Conservation (phyloP, 2,888 invertebrate genomes). For the Philereme transversata region DNA sequence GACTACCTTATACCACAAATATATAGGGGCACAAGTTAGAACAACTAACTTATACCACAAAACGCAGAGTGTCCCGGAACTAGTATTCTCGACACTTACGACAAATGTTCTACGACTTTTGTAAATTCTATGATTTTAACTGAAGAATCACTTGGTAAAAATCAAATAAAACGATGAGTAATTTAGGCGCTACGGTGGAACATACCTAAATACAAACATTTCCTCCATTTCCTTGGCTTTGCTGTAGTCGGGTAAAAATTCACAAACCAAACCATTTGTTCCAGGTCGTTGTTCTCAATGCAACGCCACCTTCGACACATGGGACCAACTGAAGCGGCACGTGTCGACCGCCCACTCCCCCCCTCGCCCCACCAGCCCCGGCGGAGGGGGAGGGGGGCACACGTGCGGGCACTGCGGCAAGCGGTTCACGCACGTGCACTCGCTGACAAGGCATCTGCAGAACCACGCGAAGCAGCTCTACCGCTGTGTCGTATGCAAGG, state of each 20-base stretch:
- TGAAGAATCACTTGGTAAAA: too few species aligned
- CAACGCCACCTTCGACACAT: slow-evolving; percentile 67
- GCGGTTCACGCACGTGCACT: slow-evolving; percentile 72
- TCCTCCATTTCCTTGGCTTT: too few species aligned
- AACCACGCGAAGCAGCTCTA: slow-evolving; percentile 79
- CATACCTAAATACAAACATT: too few species aligned
- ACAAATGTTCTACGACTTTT: too few species aligned
- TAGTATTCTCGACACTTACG: too few species aligned
- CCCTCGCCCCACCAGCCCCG: slow-evolving; percentile 32
- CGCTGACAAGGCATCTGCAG: slow-evolving; percentile 74
- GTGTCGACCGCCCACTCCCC: slow-evolving; percentile 52
- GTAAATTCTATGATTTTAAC: too few species aligned
- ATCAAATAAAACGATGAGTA: too few species aligned
- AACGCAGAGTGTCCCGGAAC: too few species aligned
- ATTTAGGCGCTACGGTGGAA: too few species aligned
- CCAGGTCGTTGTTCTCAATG: slow-evolving; percentile 68
- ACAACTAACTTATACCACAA: neutral
- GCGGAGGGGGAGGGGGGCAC: slow-evolving; percentile 42
- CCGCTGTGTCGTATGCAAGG: slow-evolving; percentile 79
- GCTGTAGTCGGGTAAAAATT: too few species aligned
- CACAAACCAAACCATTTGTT: neutral
- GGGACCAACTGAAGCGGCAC: slow-evolving; percentile 74
- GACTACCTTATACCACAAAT: too few species aligned
- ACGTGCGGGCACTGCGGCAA: slow-evolving; percentile 76
- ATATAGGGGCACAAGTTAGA: too few species aligned